phyloP scores from a whole-genome alignment of 2,888 invertebrate species.

The Ypsolopha scabrella region DNA sequence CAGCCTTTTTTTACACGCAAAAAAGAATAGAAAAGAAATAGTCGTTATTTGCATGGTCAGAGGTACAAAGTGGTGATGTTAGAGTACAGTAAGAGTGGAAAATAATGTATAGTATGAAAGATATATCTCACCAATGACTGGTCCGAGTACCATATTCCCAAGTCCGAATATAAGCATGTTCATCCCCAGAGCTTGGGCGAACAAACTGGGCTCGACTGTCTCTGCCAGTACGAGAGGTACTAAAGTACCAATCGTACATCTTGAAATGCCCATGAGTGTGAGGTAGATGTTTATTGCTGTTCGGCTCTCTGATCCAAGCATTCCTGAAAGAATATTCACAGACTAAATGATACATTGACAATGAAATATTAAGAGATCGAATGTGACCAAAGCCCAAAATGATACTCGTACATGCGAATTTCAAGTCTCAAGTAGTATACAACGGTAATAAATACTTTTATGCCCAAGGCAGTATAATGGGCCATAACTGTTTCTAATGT shows the following conservation, averaged over 20 bases:
- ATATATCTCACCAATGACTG: constrained; percentile 62
- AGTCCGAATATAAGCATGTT: constrained; percentile 66
- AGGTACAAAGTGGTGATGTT: too few species aligned
- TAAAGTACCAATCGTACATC: constrained; percentile 63
- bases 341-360: constrained; percentile 69
- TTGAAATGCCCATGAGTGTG: constrained; percentile 59
- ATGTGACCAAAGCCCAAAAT: too few species aligned
- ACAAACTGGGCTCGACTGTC: constrained; percentile 60
- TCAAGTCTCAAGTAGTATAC: too few species aligned
- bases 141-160: constrained; percentile 59
- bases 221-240: constrained; percentile 71
- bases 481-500: too few species aligned
- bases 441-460: too few species aligned
- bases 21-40: too few species aligned
- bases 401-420: too few species aligned
- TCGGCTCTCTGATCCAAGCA: constrained; percentile 31
- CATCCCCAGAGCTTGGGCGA: constrained; percentile 72
- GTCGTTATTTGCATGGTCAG: too few species aligned
- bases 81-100: too few species aligned
- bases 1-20: too few species aligned
- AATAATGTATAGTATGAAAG: background rate
- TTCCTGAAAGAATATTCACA: constrained; percentile 66
- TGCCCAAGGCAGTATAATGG: too few species aligned
- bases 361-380: too few species aligned
- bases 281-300: constrained; percentile 27